A percentile compares a stretch with the other conserved stretches of the same genome.
Evolutionary conservation across 1,140 invertebrate genomes (phyloP).

Genomic region (Teleogryllus occipitalis): DNA sequence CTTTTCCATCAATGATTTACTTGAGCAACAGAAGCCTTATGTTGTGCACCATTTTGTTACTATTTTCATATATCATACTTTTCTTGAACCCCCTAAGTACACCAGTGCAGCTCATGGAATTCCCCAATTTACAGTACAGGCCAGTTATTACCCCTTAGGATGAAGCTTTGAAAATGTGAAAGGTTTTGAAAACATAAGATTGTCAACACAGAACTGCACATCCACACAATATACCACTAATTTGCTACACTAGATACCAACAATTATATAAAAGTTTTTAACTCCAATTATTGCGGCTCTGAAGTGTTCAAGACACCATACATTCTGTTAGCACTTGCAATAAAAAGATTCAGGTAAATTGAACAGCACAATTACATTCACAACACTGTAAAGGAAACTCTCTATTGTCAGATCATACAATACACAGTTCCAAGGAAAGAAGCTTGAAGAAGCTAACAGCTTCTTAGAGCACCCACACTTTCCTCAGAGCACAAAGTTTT

Average conservation of each 20-base stretch:
- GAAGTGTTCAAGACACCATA: neutral
- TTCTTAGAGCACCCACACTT: neutral
- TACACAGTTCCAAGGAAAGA: neutral
- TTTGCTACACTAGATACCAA: neutral
- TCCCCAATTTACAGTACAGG: neutral
- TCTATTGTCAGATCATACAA: neutral
- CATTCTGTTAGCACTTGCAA: neutral
- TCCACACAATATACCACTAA: neutral
- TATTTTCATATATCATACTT: neutral
- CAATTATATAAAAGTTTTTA: neutral
- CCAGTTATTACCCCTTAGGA: neutral
- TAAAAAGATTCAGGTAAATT: constrained; percentile 2
- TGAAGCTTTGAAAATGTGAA: neutral
- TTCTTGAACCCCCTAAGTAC: neutral
- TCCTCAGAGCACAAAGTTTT: neutral
- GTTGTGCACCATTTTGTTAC: neutral
- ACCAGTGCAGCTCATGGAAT: neutral
- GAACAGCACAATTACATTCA: neutral
- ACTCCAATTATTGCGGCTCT: neutral
- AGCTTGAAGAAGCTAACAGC: neutral
- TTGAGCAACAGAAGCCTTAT: neutral
- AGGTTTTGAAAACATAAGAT: neutral
- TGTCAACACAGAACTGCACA: constrained; percentile 3
- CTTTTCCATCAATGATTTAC: neutral
- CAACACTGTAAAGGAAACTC: neutral